Evolutionary conservation across 1,140 invertebrate genomes (phyloP).

Genomic region (Drosophila athabasca): DNA sequence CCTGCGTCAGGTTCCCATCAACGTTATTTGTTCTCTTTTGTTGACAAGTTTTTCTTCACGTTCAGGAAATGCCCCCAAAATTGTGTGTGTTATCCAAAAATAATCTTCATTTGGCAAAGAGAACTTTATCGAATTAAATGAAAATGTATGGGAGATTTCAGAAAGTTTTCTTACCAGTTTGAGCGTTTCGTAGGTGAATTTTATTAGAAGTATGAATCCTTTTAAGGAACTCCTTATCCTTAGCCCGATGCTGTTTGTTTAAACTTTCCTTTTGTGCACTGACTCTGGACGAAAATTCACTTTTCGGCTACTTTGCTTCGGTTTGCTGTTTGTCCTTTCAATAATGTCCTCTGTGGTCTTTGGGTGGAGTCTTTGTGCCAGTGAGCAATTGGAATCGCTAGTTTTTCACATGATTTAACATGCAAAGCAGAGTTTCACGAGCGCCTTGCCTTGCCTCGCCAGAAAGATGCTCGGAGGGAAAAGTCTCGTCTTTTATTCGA

Average conservation of each 20-base stretch:
- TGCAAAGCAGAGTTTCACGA: slow-evolving; percentile 43
- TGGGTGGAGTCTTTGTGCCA: slow-evolving; percentile 2
- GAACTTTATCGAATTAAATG: too few relatives aligned
- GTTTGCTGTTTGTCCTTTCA: slow-evolving; percentile 5
- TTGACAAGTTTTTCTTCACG: slow-evolving; percentile 3
- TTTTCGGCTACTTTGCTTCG: slow-evolving; percentile 32
- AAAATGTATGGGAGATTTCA: too few relatives aligned
- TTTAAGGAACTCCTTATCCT: too few relatives aligned
- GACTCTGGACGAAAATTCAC: slow-evolving; percentile 16
- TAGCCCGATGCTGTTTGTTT: not conserved
- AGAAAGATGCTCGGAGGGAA: slow-evolving; percentile 18
- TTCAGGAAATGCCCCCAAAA: not conserved
- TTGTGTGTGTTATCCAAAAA: not conserved
- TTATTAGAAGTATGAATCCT: not conserved
- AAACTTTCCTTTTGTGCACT: slow-evolving; percentile 21
- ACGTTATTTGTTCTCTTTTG: slow-evolving; percentile 28
- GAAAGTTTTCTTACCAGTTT: not conserved
- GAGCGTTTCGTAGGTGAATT: not conserved
- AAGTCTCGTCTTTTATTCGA: slow-evolving; percentile 23
- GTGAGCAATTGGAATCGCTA: slow-evolving; percentile 32
- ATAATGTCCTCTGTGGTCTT: slow-evolving; percentile 9
- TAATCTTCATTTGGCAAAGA: not conserved
- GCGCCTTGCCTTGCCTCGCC: slow-evolving; percentile 12
- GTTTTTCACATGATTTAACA: slow-evolving; percentile 60
- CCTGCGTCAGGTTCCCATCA: slow-evolving; percentile 41